A percentile compares a stretch with the other conserved stretches of the same genome.
phyloP scores from a whole-genome alignment of 2,888 invertebrate genomes.

The Drosophila leonis region DNA sequence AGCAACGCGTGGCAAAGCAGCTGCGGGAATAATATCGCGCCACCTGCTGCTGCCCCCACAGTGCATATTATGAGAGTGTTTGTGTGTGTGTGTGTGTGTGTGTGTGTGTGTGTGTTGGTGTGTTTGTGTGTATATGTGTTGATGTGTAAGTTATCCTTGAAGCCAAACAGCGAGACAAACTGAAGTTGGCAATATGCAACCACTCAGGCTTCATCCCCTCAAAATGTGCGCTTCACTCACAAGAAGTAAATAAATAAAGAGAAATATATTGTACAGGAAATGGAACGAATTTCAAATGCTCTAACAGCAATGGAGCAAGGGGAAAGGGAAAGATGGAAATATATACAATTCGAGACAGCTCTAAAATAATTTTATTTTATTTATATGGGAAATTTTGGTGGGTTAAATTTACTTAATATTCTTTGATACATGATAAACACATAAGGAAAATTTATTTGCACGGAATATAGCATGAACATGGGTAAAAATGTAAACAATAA shows the following conservation, averaged over 20 bases:
- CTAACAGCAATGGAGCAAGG: not conserved
- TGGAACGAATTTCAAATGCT: slow-evolving; percentile 15
- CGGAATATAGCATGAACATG: too few relatives aligned
- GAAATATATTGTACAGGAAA: not conserved
- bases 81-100: slow-evolving; percentile 15
- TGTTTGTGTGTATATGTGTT: slow-evolving; percentile 2
- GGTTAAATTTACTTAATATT: too few relatives aligned
- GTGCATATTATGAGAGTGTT: not conserved
- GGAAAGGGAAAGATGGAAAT: not conserved
- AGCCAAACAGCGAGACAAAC: slow-evolving; percentile 30
- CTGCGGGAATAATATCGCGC: slow-evolving; percentile 54
- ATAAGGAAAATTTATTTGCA: too few relatives aligned
- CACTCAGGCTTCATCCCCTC: slow-evolving; percentile 58
- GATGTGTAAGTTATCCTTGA: slow-evolving; percentile 37
- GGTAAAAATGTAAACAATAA: too few relatives aligned
- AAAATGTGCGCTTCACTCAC: slow-evolving; percentile 63
- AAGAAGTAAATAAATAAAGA: slow-evolving; percentile 68
- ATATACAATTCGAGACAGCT: too few relatives aligned
- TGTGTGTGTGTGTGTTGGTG: slow-evolving; percentile 2
- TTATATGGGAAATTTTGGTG: too few relatives aligned
- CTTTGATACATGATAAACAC: too few relatives aligned
- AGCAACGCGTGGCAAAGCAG: slow-evolving; percentile 28
- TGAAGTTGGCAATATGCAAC: slow-evolving; percentile 54
- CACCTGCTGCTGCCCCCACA: slow-evolving; percentile 32
- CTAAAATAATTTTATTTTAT: too few relatives aligned